Evolutionary conservation across 2,797 vertebrate genomes (phyloP).

Genomic region (Pangasius larnaudii): DNA sequence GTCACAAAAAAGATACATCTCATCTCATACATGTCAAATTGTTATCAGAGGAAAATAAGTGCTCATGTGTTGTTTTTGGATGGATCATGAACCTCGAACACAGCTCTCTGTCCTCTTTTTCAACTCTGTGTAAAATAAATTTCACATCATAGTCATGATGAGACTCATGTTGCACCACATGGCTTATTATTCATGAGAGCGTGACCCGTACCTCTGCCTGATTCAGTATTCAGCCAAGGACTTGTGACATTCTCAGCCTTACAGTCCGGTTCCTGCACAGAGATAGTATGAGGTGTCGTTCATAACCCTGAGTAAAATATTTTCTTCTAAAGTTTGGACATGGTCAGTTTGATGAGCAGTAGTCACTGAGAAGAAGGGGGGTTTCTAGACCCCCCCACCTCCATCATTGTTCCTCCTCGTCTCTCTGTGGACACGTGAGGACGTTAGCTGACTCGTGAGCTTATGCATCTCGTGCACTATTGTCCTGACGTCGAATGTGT

Average conservation of each 20-base stretch:
- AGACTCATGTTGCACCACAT: background rate
- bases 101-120: background rate
- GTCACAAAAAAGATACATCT: background rate
- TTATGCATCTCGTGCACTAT: slow-evolving; percentile 77
- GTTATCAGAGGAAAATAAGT: background rate
- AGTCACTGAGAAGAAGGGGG: slow-evolving; percentile 60
- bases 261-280: background rate
- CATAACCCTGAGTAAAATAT: background rate
- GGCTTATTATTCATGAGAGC: background rate
- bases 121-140: background rate
- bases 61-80: background rate
- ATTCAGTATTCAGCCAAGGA: background rate
- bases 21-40: background rate
- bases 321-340: background rate
- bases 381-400: background rate
- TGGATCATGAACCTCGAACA: background rate
- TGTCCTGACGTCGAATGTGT: slow-evolving; percentile 68
- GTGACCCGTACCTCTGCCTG: background rate
- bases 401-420: slow-evolving; percentile 33
- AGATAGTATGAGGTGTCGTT: no score
- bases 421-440: slow-evolving; percentile 21
- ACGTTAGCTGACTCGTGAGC: slow-evolving; percentile 62
- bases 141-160: background rate
- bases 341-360: slow-evolving; percentile 41
- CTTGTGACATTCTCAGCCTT: background rate